phyloP scores from a whole-genome alignment of 1,140 invertebrate species.

The Charaxes varanes region DNA sequence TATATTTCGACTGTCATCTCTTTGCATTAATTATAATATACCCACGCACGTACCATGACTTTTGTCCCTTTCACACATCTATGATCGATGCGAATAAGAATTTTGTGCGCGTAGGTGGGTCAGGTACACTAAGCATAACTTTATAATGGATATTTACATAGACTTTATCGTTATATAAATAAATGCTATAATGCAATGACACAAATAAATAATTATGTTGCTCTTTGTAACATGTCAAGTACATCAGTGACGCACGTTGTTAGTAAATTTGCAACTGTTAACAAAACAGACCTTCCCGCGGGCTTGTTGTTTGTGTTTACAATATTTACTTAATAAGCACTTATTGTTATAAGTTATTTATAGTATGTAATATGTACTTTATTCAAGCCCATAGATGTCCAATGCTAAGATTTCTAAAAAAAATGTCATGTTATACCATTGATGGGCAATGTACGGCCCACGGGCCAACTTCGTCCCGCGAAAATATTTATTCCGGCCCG shows the following conservation, averaged over 20 bases:
- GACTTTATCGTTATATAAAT: neutral
- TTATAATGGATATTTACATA: neutral
- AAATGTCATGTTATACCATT: too few species aligned
- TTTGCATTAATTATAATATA: too few species aligned
- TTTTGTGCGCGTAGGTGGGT: slow-evolving; percentile 2
- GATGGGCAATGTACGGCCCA: too few species aligned
- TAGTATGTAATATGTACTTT: too few species aligned
- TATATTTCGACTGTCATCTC: too few species aligned
- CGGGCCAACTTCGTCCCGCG: too few species aligned
- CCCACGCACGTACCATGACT: neutral
- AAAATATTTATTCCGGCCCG: too few species aligned
- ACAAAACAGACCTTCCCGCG: slow-evolving; percentile 26
- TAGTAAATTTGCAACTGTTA: slow-evolving; percentile 21
- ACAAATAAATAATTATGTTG: slow-evolving; percentile 5
- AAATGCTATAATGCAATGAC: slow-evolving; percentile 11
- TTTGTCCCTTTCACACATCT: slow-evolving; percentile 6
- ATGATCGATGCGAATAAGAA: neutral
- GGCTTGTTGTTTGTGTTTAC: slow-evolving; percentile 10
- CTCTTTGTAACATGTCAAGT: slow-evolving; percentile 36
- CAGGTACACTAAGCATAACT: slow-evolving; percentile 1
- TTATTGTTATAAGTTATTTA: too few species aligned
- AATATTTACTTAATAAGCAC: slow-evolving; percentile 1
- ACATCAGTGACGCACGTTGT: slow-evolving; percentile 42
- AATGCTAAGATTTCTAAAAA: too few species aligned
- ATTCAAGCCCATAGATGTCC: too few species aligned